Evolutionary conservation across 2,797 vertebrate species (phyloP), one percentile per base, ranked within the genome.

Genomic region (Gambelia wislizenii): DNA sequence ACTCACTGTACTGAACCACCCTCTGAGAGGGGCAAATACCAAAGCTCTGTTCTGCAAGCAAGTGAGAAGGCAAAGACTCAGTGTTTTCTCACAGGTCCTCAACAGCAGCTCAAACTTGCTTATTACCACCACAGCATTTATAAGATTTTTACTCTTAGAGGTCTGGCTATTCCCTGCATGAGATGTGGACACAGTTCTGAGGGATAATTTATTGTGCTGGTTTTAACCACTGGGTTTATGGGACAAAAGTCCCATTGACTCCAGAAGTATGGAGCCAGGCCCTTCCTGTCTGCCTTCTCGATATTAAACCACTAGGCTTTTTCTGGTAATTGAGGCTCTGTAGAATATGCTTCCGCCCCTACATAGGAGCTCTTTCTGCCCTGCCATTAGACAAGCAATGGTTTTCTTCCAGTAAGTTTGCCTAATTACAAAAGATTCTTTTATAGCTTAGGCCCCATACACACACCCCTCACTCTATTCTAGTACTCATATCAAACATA

Each of bases 1-100:
- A 77, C 36, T 85, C 54, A 70, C 54, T 87, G 33, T 76, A 36
- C 49, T 59, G 54, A 87, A 59, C 83, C 83, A 85, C 69, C 54
- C 81, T 91, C 89, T 84, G 33, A 72, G 93, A 80, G 90, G 30
- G 64, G 80, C 79, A 90, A 83, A 92, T 92, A 88, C 76, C 74
- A 85, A 91, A 82, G 74, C 88, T 79, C 83, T 92, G 56, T 47
- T 92, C 90, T 90, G 88, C 76, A 89, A 78, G 85, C 76, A 92
- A 52, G 85, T 44, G 2, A 0, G 90, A 93, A 87, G 81, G 79
- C 93, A 92, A 90, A 77, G 79, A 36, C 27, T 75, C 27, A 49
- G 74, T 92, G 91, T 72, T 83, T 92, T 33, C 85, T 89, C 69
- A n/a, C 44, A 91, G 83, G 61, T 70, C 81, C 72, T 83, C 69